Conservation (phyloP, 2,113 vertebrate genomes). For the Ochotona princeps region DNA sequence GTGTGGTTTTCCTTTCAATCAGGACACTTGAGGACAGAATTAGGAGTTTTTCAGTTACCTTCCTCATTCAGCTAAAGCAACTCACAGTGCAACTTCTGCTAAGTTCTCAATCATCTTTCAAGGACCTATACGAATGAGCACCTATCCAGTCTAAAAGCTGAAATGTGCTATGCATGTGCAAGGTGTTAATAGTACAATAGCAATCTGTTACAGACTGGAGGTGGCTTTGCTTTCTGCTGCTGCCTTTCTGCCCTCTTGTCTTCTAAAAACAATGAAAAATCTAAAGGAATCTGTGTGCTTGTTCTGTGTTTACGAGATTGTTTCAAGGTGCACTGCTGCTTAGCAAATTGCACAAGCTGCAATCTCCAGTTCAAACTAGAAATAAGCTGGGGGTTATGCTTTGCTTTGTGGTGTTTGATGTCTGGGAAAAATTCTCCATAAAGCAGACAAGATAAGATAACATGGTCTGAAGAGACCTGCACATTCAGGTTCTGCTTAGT, state of each 20-base stretch:
- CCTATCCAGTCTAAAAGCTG: conserved; percentile 28
- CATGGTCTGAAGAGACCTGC: background rate
- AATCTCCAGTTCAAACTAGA: conserved; percentile 39
- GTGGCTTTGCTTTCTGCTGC: conserved; percentile 52
- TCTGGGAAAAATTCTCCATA: conserved; percentile 22
- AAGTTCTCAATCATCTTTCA: conserved; percentile 51
- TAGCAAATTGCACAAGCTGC: conserved; percentile 34
- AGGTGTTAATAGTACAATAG: background rate
- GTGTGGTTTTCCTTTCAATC: conserved; percentile 25
- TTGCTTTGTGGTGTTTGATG: conserved; percentile 1
- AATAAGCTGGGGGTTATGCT: conserved; percentile 36
- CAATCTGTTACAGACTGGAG: conserved; percentile 19
- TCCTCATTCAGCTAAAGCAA: conserved; percentile 35
- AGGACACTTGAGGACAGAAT: background rate
- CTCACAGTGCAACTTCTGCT: conserved; percentile 1
- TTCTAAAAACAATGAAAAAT: conserved; percentile 49
- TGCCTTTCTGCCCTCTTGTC: conserved; percentile 48
- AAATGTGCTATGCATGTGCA: background rate
- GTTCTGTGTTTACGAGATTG: conserved; percentile 40
- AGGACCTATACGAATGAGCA: conserved; percentile 17
- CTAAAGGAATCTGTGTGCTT: conserved; percentile 13
- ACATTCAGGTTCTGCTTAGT: background rate
- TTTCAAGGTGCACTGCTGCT: conserved; percentile 11
- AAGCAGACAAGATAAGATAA: background rate
- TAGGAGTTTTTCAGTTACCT: conserved; percentile 44